Evolutionary conservation across 1,140 invertebrate species (phyloP).

Genomic region (Sarcophaga peregrina): DNA sequence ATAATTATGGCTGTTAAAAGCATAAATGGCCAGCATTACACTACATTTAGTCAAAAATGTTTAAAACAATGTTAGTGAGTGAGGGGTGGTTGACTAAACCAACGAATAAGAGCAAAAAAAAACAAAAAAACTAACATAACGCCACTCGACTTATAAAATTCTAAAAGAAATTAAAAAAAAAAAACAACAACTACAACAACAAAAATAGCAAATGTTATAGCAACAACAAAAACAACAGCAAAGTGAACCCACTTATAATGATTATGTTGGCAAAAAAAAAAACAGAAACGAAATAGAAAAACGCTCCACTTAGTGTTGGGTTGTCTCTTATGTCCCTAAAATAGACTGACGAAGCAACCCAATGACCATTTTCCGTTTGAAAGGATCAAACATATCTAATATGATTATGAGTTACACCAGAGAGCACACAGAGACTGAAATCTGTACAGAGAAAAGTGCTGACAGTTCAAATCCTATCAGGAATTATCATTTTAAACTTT

Average conservation of each 20-base stretch:
- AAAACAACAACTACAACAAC: too few species aligned
- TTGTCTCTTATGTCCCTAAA: not conserved
- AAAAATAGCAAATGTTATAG: not conserved
- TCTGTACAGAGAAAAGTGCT: too few species aligned
- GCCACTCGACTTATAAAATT: not conserved
- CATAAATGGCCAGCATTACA: constrained; percentile 4
- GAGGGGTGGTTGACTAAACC: too few species aligned
- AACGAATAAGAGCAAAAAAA: not conserved
- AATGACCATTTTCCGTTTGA: too few species aligned
- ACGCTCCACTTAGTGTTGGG: not conserved
- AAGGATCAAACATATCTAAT: too few species aligned
- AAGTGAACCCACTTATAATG: not conserved
- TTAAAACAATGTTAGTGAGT: too few species aligned
- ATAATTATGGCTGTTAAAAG: constrained; percentile 11
- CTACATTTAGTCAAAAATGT: not conserved
- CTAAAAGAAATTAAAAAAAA: too few species aligned
- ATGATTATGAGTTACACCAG: too few species aligned
- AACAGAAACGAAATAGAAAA: too few species aligned
- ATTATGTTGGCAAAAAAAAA: not conserved
- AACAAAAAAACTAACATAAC: not conserved
- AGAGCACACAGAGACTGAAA: too few species aligned
- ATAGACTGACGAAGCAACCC: not conserved
- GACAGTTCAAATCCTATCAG: too few species aligned
- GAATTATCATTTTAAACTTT: too few species aligned
- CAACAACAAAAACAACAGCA: not conserved